These are phyloP conservation scores for Elephantulus edwardii DNA, from an alignment of 2,113 vertebrate genomes.

Conservation along the genomic window DNA sequence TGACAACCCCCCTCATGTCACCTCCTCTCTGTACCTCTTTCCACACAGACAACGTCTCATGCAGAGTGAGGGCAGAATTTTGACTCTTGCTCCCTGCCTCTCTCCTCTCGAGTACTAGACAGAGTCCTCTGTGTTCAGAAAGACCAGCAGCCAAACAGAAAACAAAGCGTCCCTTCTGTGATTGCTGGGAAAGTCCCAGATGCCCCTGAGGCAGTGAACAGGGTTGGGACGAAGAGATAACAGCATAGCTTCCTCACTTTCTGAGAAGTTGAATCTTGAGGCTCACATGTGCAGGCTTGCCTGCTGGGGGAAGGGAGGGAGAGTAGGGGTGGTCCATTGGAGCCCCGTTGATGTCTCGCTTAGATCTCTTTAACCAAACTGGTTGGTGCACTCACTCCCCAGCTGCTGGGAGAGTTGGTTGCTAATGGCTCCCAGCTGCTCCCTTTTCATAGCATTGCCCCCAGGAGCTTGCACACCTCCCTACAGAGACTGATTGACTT, in stretches of 20 bases:
- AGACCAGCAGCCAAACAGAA: not conserved
- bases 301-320: no score
- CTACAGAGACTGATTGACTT: not conserved
- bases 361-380: not conserved
- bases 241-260: not conserved
- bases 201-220: not conserved
- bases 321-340: not conserved
- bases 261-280: not conserved
- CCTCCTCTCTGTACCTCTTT: not conserved
- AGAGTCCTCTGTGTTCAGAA: conserved; percentile 50
- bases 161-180: conserved; percentile 33
- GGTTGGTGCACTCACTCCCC: not conserved
- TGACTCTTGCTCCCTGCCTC: not conserved
- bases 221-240: not conserved
- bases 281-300: not conserved
- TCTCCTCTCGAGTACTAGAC: not conserved
- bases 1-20: no score
- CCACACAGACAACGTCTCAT: not conserved
- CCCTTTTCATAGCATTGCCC: not conserved
- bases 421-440: not conserved
- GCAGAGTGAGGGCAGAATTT: not conserved
- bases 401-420: not conserved
- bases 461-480: rapidly evolving
- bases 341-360: not conserved
- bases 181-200: conserved; percentile 29